Evolutionary conservation across 2,113 vertebrate genomes (phyloP).

Genomic region (Vicugna pacos): DNA sequence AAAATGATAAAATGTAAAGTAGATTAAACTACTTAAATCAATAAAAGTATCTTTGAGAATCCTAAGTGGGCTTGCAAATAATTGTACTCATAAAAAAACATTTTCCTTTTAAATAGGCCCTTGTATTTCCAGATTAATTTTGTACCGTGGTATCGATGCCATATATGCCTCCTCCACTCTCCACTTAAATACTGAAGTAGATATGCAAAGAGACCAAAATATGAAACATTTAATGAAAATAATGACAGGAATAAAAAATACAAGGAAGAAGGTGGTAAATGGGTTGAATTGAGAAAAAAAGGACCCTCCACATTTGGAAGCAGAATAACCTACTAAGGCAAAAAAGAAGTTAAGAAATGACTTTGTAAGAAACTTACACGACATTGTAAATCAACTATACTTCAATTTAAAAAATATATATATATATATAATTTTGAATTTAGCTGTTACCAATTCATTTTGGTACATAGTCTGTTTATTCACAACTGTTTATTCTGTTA

Average conservation of each 20-base stretch:
- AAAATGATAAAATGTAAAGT: not conserved
- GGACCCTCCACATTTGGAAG: not conserved
- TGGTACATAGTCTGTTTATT: not conserved
- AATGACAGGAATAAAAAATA: not conserved
- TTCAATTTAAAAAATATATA: no score
- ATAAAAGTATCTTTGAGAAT: not conserved
- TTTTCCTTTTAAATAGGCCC: not conserved
- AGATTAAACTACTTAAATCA: not conserved
- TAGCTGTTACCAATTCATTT: not conserved
- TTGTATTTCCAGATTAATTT: not conserved
- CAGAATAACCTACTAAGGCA: not conserved
- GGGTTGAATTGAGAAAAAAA: not conserved
- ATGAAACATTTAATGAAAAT: not conserved
- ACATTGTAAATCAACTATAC: no score
- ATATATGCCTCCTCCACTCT: not conserved
- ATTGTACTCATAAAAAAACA: not conserved
- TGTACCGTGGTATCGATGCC: not conserved
- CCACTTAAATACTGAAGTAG: not conserved
- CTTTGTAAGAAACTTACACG: not conserved
- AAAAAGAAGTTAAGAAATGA: not conserved
- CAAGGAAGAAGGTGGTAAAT: not conserved
- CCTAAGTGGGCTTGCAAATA: not conserved
- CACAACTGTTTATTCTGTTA: not conserved
- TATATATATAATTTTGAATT: not conserved
- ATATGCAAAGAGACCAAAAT: not conserved